A percentile compares a stretch with the other conserved stretches of the same genome.
phyloP scores from a whole-genome alignment of 2,888 invertebrate genomes.

The Thymelicus lineola region DNA sequence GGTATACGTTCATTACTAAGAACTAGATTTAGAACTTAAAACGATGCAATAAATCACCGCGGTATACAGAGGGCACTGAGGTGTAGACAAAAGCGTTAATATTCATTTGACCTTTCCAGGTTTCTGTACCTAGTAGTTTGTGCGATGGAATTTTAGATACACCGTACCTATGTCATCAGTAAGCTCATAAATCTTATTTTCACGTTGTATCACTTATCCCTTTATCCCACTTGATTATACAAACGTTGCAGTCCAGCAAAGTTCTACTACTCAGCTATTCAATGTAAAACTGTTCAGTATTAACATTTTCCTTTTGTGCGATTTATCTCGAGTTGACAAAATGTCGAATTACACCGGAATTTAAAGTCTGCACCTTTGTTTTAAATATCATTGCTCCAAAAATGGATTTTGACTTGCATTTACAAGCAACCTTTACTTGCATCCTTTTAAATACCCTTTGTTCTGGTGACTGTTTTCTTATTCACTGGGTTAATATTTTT shows the following conservation, averaged over 20 bases:
- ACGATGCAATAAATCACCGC: too few species aligned
- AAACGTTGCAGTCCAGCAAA: slow-evolving; percentile 5
- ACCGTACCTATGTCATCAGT: background rate
- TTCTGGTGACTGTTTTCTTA: slow-evolving; percentile 4
- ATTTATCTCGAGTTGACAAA: slow-evolving; percentile 19
- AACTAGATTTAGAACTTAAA: too few species aligned
- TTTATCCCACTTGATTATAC: slow-evolving; percentile 8
- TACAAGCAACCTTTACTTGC: too few species aligned
- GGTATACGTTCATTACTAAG: too few species aligned
- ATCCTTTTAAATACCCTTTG: background rate
- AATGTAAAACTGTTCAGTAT: slow-evolving; percentile 18
- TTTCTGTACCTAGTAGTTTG: slow-evolving; percentile 9
- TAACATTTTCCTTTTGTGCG: slow-evolving; percentile 18
- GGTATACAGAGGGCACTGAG: too few species aligned
- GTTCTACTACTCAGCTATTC: slow-evolving; percentile 23
- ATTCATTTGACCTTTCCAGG: slow-evolving; percentile 44
- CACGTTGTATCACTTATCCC: slow-evolving; percentile 2
- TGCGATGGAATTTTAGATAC: slow-evolving; percentile 3
- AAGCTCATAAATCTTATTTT: slow-evolving; percentile 7
- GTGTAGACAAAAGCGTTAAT: slow-evolving; percentile 39
- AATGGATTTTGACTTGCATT: slow-evolving; percentile 22
- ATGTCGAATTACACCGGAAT: slow-evolving; percentile 25
- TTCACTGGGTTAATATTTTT: slow-evolving; percentile 27
- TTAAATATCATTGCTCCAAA: slow-evolving; percentile 28
- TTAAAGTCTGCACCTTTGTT: slow-evolving; percentile 34